Evolutionary conservation across 1,140 invertebrate species (phyloP).

Genomic region (Archegozetes longisetosus): DNA sequence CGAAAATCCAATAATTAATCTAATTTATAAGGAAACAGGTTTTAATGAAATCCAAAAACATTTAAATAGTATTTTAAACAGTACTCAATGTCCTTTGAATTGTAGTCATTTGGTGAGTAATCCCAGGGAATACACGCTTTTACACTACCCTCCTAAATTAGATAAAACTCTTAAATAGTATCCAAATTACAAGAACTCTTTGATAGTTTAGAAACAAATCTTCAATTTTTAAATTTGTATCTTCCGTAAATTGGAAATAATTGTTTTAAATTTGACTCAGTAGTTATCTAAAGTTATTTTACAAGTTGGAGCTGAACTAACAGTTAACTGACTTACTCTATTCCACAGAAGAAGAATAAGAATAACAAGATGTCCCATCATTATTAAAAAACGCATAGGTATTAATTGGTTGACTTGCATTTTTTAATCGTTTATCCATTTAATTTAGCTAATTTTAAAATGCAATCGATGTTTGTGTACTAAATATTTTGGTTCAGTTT

Average conservation of each 20-base stretch:
- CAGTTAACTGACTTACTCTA: constrained; percentile 1
- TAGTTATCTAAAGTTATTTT: not conserved
- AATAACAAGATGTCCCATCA: constrained; percentile 5
- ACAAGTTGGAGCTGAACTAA: not conserved
- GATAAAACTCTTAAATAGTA: not conserved
- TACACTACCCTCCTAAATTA: constrained; percentile 7
- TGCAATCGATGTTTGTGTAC: too few species aligned
- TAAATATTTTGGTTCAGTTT: too few species aligned
- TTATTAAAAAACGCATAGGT: constrained; percentile 1
- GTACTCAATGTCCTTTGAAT: constrained; percentile 6
- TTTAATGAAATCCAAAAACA: not conserved
- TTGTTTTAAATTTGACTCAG: not conserved
- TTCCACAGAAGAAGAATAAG: not conserved
- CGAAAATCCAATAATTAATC: not conserved
- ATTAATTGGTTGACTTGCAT: not conserved
- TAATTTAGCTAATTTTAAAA: too few species aligned
- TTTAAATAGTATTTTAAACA: not conserved
- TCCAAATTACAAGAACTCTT: not conserved
- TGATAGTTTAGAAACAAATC: not conserved
- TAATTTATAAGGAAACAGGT: not conserved
- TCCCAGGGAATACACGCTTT: not conserved
- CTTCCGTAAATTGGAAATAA: not conserved
- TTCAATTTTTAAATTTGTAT: not conserved
- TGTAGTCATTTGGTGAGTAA: not conserved
- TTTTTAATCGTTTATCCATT: too few species aligned